A percentile compares a stretch with the other conserved stretches of the same genome.
These are phyloP conservation scores for Gadus macrocephalus DNA, from an alignment of 2,113 vertebrate species.

Conservation along the genomic window DNA sequence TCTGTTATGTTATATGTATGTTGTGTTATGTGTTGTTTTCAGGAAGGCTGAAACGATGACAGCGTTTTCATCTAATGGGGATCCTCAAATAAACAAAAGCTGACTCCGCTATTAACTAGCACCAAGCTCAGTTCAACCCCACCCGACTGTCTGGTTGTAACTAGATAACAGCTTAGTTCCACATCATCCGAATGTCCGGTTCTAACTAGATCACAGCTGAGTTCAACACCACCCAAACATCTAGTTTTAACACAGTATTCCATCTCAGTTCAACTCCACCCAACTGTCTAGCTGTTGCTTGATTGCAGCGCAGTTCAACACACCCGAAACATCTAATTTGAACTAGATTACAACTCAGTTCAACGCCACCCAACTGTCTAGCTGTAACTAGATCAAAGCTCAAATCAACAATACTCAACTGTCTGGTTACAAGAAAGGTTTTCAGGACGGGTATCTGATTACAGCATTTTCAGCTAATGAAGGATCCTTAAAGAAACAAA, in stretches of 20 bases:
- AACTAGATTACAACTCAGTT: not conserved
- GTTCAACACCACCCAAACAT: not conserved
- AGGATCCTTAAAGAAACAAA: too few species aligned
- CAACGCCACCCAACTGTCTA: not conserved
- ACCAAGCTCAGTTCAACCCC: not conserved
- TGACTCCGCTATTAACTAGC: not conserved
- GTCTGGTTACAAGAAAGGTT: too few species aligned
- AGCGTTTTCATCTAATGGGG: too few species aligned
- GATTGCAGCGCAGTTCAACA: not conserved
- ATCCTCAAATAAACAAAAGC: too few species aligned
- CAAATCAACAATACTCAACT: not conserved
- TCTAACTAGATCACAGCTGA: not conserved
- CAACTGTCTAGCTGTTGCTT: slow-evolving; percentile 1
- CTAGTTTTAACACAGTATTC: not conserved
- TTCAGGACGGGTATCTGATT: too few species aligned
- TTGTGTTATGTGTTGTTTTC: too few species aligned
- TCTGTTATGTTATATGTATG: too few species aligned
- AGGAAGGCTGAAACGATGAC: too few species aligned
- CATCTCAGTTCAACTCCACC: slow-evolving; percentile 9
- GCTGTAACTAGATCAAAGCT: not conserved
- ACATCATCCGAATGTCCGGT: not conserved
- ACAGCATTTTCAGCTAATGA: too few species aligned
- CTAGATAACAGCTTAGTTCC: not conserved
- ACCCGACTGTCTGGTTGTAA: too few species aligned
- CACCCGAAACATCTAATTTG: not conserved